A percentile compares a stretch with the other conserved stretches of the same genome.
Conservation (phyloP, 1,140 invertebrate genomes). For the Sipha flava region DNA sequence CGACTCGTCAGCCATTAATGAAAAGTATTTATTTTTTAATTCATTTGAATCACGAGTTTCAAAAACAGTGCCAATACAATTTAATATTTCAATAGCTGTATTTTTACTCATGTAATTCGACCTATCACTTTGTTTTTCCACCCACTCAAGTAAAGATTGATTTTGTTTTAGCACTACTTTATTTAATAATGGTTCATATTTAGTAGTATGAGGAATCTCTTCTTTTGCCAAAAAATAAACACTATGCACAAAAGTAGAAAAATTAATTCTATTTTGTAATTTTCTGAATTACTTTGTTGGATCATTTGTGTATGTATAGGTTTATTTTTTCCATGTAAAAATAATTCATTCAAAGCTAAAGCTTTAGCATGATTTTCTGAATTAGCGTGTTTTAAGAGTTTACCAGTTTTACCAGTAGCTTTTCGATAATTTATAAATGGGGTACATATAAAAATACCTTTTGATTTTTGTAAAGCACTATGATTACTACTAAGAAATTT, state of each 20-base stretch:
- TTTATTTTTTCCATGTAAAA: not conserved
- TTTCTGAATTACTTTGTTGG: too few relatives aligned
- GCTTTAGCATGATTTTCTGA: not conserved
- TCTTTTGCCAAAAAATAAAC: not conserved
- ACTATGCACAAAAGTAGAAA: too few relatives aligned
- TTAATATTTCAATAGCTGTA: too few relatives aligned
- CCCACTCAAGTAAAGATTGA: not conserved
- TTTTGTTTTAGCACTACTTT: not conserved
- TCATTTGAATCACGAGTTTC: too few relatives aligned
- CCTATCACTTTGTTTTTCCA: too few relatives aligned
- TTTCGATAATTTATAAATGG: not conserved
- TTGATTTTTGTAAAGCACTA: not conserved
- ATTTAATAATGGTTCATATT: not conserved
- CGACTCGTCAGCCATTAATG: too few relatives aligned
- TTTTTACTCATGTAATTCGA: too few relatives aligned
- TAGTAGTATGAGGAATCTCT: not conserved
- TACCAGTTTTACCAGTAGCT: not conserved
- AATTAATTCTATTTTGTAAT: too few relatives aligned
- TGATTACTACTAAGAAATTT: not conserved
- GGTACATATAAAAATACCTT: not conserved
- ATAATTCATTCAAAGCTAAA: not conserved
- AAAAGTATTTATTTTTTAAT: too few relatives aligned
- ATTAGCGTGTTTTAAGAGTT: not conserved
- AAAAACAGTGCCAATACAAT: too few relatives aligned
- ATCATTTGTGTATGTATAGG: too few relatives aligned